phyloP scores from a whole-genome alignment of 2,113 vertebrate species.

The Bos javanicus region DNA sequence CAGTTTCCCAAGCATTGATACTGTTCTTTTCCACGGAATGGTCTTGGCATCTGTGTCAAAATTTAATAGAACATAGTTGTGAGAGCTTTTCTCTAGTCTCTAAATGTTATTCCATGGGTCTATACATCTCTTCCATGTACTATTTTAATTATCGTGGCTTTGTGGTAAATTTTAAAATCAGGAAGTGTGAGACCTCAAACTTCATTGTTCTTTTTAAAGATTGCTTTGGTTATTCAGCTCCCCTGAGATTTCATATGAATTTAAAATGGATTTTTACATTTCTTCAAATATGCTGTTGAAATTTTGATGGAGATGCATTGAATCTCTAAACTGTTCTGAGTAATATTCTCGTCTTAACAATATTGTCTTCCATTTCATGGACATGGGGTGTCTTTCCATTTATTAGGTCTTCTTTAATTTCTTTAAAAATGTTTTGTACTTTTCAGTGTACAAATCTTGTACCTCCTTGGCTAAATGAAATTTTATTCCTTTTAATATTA shows the following conservation, averaged over 20 bases:
- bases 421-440: neutral
- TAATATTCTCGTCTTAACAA: neutral
- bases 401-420: neutral
- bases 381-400: neutral
- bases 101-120: neutral
- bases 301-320: neutral
- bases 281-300: neutral
- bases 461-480: neutral
- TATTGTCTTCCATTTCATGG: neutral
- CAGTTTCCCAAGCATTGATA: neutral
- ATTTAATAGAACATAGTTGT: neutral
- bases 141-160: neutral
- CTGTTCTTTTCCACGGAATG: neutral
- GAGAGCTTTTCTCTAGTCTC: neutral
- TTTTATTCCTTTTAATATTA: neutral
- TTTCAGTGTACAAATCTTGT: neutral
- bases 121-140: neutral
- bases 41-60: neutral
- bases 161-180: neutral
- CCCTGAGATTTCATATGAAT: neutral
- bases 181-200: neutral
- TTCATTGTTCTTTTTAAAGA: neutral
- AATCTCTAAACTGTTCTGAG: neutral
- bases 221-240: neutral
- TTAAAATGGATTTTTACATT: neutral